Base-by-base conservation (phyloP, 2,113 vertebrate species). In the Cryptomyrus ogoouensis region DNA sequence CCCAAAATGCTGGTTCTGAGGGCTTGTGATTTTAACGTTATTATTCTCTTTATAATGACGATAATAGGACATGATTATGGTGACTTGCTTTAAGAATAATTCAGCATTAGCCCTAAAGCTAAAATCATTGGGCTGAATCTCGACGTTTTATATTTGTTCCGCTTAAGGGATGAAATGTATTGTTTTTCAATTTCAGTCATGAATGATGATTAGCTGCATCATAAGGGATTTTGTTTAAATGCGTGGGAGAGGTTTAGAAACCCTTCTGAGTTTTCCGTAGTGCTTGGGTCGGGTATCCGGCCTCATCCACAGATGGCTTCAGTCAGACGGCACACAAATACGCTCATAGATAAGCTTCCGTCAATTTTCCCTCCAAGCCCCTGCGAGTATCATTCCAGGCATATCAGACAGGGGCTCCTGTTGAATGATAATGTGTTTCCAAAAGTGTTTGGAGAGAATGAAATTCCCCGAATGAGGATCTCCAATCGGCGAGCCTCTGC, bases 361-460 rank as follows among this genome's bases (percentile, higher is more conserved):
- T 80, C 35, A 2, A 80, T 42, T 80, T 80, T 42, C 5, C 15
- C 35, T 5, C 35, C 12, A 19, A 42, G 35, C 35, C 70, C 35
- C 56, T 15, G 70, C 5, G 31, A 19, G 31, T 77, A 35, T 77
- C 62, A 66, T 66, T 27, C 15, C 35, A 39, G 35, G 74, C 74
- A 80, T 77, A 5, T 77, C 35, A 39, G 13, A 80, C 74, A 80
- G 35, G 35, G 31, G 35, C 74, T 80, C 15, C 31, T 13, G 15
- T 9, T 39, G 74, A 80, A 80, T 80, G 74, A 80, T 80, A 80
- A 80, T 80, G 35, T 80, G 74, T 80, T 80, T 80, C 74, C 35
- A 19, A 7, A 19, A 12, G 35, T 42, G 31, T 15, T 17, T 5
- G 31, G 70, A 77, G 31, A 77, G 70, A 77, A 39, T 35, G 31